These are phyloP conservation scores for Melinaea menophilus DNA, from an alignment of 2,888 invertebrate species.

Conservation along the genomic window DNA sequence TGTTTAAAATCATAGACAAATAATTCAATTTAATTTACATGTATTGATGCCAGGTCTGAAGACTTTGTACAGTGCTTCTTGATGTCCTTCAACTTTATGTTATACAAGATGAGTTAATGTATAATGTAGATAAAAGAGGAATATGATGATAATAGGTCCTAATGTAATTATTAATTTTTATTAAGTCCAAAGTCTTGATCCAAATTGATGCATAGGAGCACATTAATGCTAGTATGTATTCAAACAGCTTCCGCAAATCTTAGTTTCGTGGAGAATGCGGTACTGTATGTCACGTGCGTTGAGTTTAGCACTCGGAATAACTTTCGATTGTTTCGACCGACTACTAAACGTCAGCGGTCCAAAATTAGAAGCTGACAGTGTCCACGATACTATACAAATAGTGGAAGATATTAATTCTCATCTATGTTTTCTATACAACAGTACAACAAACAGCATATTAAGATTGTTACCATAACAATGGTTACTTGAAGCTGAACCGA, in stretches of 20 bases:
- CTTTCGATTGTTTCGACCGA: slow-evolving; percentile 70
- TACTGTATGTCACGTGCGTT: slow-evolving; percentile 58
- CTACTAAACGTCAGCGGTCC: slow-evolving; percentile 60
- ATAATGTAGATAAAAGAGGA: not conserved
- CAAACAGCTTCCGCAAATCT: slow-evolving; percentile 51
- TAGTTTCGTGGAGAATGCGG: slow-evolving; percentile 58
- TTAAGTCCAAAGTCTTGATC: too few species aligned
- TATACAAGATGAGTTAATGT: not conserved
- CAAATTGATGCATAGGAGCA: not conserved
- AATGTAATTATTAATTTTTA: too few species aligned
- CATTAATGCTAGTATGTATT: slow-evolving; percentile 17
- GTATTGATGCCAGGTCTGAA: too few species aligned
- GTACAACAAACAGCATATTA: not conserved
- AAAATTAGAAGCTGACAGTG: slow-evolving; percentile 63
- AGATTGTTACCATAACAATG: not conserved
- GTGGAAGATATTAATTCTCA: slow-evolving; percentile 42
- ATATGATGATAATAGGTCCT: not conserved
- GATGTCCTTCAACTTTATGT: not conserved
- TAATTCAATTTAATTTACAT: too few species aligned
- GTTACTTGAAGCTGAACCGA: too few species aligned
- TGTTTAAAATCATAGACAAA: too few species aligned
- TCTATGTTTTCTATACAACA: slow-evolving; percentile 3
- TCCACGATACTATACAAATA: slow-evolving; percentile 49
- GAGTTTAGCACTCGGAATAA: slow-evolving; percentile 69
- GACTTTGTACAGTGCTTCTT: too few species aligned